Conservation (phyloP, 2,888 invertebrate species). For the Drosophila pseudotakahashii region DNA sequence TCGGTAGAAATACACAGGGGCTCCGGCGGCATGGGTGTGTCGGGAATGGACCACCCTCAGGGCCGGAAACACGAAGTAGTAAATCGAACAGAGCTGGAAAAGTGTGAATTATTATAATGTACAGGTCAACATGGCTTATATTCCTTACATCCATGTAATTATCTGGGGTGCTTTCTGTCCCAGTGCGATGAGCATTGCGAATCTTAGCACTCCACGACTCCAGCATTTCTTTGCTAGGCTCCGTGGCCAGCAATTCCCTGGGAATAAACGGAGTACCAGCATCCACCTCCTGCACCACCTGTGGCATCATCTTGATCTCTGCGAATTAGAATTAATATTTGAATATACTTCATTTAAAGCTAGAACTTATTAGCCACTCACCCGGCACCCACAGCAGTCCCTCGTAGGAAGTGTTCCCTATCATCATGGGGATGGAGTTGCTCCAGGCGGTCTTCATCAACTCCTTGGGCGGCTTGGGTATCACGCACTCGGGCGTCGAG, state of each 20-base stretch:
- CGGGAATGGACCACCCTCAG: constrained; percentile 79
- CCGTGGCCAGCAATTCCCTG: constrained; percentile 64
- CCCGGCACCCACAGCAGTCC: constrained; percentile 79
- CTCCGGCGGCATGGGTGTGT: constrained; percentile 71
- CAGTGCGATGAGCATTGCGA: constrained; percentile 75
- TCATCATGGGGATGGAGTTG: constrained; percentile 82
- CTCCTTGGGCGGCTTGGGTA: constrained; percentile 80
- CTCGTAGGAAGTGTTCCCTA: constrained; percentile 82
- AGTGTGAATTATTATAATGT: too few species aligned
- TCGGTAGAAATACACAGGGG: constrained; percentile 82
- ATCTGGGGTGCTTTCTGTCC: constrained; percentile 71
- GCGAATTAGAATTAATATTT: background rate
- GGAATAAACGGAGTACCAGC: constrained; percentile 71
- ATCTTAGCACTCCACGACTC: constrained; percentile 66
- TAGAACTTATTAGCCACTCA: constrained; percentile 27
- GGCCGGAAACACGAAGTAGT: constrained; percentile 64
- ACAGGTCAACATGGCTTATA: too few species aligned
- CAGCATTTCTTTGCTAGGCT: constrained; percentile 60
- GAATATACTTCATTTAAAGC: too few species aligned
- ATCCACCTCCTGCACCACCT: constrained; percentile 65
- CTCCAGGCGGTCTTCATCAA: constrained; percentile 83
- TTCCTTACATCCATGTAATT: constrained; percentile 78
- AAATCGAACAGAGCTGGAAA: constrained; percentile 75
- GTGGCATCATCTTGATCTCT: constrained; percentile 64
- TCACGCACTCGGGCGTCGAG: constrained; percentile 77